These are phyloP conservation scores for Heteronetta atricapilla DNA, from an alignment of 2,113 vertebrate genomes.

Conservation along the genomic window DNA sequence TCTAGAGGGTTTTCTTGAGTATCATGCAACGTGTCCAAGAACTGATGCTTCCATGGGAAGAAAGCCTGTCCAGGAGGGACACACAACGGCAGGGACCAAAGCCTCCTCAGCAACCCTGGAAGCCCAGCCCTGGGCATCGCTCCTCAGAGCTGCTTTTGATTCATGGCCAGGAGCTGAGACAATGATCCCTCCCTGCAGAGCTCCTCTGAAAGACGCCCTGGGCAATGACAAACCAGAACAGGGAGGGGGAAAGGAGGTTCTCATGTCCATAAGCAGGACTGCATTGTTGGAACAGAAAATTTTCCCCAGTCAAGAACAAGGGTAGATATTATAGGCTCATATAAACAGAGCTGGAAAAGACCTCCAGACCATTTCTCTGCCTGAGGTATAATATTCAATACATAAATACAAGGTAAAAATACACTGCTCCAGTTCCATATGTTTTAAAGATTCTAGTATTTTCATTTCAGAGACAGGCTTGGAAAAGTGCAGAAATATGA, in stretches of 20 bases:
- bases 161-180: background rate
- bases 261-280: background rate
- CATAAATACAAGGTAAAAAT: background rate
- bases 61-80: background rate
- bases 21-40: accelerated
- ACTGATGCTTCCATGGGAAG: accelerated
- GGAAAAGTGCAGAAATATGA: background rate
- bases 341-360: background rate
- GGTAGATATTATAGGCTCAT: background rate
- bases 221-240: background rate
- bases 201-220: background rate
- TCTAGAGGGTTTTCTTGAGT: background rate
- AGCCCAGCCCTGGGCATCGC: background rate
- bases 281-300: background rate
- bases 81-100: accelerated
- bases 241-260: background rate
- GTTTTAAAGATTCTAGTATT: background rate
- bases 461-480: slow-evolving; percentile 20
- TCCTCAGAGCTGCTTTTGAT: accelerated
- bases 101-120: background rate
- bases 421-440: background rate
- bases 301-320: background rate
- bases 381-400: background rate
- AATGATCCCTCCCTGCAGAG: background rate
- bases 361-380: background rate